These are phyloP conservation scores for Drosophila prostipennis DNA, from an alignment of 2,888 invertebrate genomes.

Conservation along the genomic window DNA sequence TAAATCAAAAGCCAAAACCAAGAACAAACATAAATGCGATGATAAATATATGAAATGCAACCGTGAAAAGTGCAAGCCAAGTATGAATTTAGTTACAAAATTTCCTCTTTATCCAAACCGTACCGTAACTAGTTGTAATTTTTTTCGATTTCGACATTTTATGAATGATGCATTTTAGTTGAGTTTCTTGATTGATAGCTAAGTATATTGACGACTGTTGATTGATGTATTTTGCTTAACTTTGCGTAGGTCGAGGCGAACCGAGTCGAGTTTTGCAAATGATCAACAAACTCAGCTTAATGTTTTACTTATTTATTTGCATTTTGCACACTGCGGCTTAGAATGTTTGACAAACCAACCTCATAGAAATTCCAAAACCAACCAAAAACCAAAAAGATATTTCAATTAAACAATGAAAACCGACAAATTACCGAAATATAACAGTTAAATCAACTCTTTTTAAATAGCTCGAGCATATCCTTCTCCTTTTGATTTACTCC, in stretches of 20 bases:
- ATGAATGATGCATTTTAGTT: conserved; percentile 80
- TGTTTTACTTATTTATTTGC: conserved; percentile 81
- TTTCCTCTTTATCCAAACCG: conserved; percentile 83
- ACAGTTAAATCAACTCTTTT: conserved; percentile 42
- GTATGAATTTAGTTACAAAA: conserved; percentile 82
- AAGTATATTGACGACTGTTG: conserved; percentile 49
- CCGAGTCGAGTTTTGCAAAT: conserved; percentile 45
- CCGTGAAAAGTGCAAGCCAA: conserved; percentile 72
- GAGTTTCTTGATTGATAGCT: conserved; percentile 75
- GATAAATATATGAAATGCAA: conserved; percentile 61
- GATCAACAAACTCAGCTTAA: conserved; percentile 78
- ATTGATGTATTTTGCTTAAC: conserved; percentile 73
- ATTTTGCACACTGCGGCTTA: conserved; percentile 84
- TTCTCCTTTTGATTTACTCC: conserved; percentile 30
- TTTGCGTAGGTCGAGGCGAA: conserved; percentile 53
- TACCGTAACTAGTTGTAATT: conserved; percentile 81
- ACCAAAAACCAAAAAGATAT: conserved; percentile 19
- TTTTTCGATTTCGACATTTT: conserved; percentile 72
- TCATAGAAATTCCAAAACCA: conserved; percentile 50
- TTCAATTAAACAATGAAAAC: conserved; percentile 33
- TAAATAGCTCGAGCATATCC: conserved; percentile 39
- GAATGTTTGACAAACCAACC: conserved; percentile 70
- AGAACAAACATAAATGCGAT: conserved; percentile 58
- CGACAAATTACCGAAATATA: conserved; percentile 43
- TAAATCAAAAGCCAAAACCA: conserved; percentile 23